Percentiles rank a stretch among this genome's conserved stretches.
Evolutionary conservation across 2,888 invertebrate genomes (phyloP).

Genomic region (Hymenopus coronatus): DNA sequence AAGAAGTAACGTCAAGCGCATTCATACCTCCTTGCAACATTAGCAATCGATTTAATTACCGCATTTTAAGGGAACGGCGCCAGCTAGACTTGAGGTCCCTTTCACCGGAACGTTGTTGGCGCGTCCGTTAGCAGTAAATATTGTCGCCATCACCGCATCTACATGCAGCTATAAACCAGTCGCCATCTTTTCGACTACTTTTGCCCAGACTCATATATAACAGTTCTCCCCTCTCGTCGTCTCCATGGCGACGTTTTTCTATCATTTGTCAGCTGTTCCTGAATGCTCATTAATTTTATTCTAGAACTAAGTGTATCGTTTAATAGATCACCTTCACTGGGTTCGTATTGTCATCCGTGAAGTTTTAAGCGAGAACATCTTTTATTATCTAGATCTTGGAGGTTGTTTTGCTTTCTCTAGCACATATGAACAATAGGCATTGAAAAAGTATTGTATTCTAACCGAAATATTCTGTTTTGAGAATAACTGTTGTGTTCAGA

Average conservation of each 20-base stretch:
- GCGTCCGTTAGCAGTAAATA: background rate
- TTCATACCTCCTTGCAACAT: background rate
- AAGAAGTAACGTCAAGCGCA: no score
- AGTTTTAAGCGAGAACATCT: no score
- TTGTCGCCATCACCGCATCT: background rate
- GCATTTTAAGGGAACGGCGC: background rate
- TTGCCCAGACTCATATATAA: background rate
- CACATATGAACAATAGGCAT: no score
- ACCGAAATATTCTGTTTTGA: no score
- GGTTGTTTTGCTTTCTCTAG: no score
- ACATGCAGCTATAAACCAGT: background rate
- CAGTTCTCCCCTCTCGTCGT: background rate
- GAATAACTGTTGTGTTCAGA: no score
- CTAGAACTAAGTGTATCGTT: background rate
- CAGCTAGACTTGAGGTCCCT: background rate
- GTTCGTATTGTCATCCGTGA: no score
- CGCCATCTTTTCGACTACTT: background rate
- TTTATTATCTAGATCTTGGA: no score
- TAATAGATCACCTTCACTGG: background rate
- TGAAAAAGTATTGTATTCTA: no score
- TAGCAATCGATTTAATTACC: background rate
- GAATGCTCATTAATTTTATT: background rate
- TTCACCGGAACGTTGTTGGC: background rate
- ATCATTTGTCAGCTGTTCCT: background rate
- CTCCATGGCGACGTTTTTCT: background rate